Evolutionary conservation across 1,140 invertebrate genomes (phyloP).

Genomic region (Drosophila azteca): DNA sequence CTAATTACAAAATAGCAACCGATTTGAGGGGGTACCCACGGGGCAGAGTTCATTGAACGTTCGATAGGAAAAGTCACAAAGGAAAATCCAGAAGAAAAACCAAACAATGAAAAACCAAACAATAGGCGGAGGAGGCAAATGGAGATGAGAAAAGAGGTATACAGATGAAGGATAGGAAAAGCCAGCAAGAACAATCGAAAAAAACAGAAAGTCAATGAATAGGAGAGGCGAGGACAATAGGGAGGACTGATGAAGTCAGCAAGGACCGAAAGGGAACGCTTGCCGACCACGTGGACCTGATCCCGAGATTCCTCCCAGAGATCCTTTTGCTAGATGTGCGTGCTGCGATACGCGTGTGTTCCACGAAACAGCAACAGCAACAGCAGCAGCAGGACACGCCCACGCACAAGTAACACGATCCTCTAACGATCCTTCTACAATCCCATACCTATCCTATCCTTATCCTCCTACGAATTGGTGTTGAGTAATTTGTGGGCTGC

Average conservation of each 20-base stretch:
- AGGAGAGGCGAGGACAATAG: slow-evolving; percentile 29
- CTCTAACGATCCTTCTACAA: slow-evolving; percentile 32
- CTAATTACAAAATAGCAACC: slow-evolving; percentile 35
- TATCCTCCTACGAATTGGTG: slow-evolving; percentile 10
- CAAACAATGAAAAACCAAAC: slow-evolving; percentile 33
- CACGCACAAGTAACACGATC: slow-evolving; percentile 56
- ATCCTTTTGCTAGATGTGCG: slow-evolving; percentile 53
- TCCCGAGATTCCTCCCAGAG: slow-evolving; percentile 12
- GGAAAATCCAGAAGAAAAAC: slow-evolving; percentile 14
- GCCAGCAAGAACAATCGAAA: slow-evolving; percentile 13
- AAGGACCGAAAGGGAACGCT: slow-evolving; percentile 3
- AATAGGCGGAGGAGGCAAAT: slow-evolving; percentile 35
- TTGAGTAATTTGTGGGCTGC: slow-evolving; percentile 77
- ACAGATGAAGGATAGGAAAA: slow-evolving; percentile 22
- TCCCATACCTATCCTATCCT: too few relatives aligned
- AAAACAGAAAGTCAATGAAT: slow-evolving; percentile 31
- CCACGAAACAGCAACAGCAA: slow-evolving; percentile 50
- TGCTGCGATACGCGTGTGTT: slow-evolving; percentile 79
- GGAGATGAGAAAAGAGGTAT: slow-evolving; percentile 29
- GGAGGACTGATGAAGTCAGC: slow-evolving; percentile 29
- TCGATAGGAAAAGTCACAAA: background rate
- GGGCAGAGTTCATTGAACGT: slow-evolving; percentile 31
- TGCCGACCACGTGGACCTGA: slow-evolving; percentile 41
- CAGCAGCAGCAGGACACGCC: slow-evolving; percentile 38
- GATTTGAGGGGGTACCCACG: slow-evolving; percentile 14